Base-by-base conservation (phyloP, 2,888 invertebrate species). In the Ypsolopha sequella region DNA sequence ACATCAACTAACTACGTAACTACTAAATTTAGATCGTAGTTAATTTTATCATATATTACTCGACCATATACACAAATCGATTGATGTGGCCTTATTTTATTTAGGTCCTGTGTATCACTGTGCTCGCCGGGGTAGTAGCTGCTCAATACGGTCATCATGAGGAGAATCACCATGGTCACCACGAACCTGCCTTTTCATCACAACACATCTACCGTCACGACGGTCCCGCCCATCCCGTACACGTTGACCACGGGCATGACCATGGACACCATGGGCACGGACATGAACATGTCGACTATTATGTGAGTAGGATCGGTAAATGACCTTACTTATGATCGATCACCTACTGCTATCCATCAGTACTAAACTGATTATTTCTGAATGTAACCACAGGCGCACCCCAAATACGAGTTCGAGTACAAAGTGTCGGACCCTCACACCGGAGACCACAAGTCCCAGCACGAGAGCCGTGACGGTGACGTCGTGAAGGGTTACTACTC, bases 401-500 rank as follows among this genome's bases (percentile, higher is more conserved):
- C 72, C 6, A 69, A 70, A 53, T 73, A 71, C 53, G 63, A 63
- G 45, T 85, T 80, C 61, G 79, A 70, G 56, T 87, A 87, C 65
- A 79, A 80, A 58, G 87, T 87, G 41, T 66, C 73, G 54, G 87
- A 87, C 62, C 74, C 71, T 39, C 80, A 85, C 65, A 87, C 87
- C 52, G 84, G 84, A n/a, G 87, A 87, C 64, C 64, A 70, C 59
- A 82, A 85, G 66, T 65, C 70, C 45, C 82, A 82, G 65, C 68
- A 76, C 44, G 88, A 88, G 65, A 70, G 74, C 56, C 74, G 80
- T 52, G 82, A 87, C 66, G 90, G 89, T 2, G 84, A 89, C 60
- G 80, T 76, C 35, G 89, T 89, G 50, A 80, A 86, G 65, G 90
- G 90, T 41, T 62, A 87, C 62, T 90, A 90, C 69, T 76, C 79